Conservation (phyloP, 1,140 invertebrate species). For the Leptopilina clavipes region DNA sequence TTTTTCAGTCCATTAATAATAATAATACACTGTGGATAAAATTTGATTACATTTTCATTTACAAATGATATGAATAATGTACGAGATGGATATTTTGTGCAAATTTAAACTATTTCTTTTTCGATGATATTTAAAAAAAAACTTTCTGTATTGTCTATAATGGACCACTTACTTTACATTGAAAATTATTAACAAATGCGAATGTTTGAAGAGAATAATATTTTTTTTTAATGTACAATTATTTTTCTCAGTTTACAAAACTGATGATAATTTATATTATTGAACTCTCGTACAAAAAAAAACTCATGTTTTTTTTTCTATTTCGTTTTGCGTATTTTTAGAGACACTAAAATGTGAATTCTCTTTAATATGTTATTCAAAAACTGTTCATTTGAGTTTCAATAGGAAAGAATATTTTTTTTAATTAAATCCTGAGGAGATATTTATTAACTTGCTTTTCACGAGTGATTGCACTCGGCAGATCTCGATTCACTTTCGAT, state of each 20-base stretch:
- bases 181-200: not conserved
- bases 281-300: no score
- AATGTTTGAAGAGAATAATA: no score
- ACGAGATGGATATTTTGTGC: not conserved
- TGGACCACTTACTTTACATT: not conserved
- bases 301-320: no score
- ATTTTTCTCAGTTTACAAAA: no score
- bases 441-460: constrained; percentile 2
- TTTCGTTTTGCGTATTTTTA: no score
- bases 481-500: constrained; percentile 64
- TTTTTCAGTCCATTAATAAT: no score
- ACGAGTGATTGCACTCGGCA: constrained; percentile 58
- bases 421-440: not conserved
- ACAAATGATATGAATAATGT: not conserved
- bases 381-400: not conserved
- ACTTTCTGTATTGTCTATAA: constrained; percentile 8
- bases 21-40: not conserved
- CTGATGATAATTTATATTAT: no score
- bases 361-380: not conserved
- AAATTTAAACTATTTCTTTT: not conserved
- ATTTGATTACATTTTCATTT: not conserved
- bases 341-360: no score
- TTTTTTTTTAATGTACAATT: no score
- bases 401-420: not conserved
- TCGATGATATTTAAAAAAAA: no score